Conservation (phyloP, 2,113 vertebrate genomes). For the Pluvianellus socialis region DNA sequence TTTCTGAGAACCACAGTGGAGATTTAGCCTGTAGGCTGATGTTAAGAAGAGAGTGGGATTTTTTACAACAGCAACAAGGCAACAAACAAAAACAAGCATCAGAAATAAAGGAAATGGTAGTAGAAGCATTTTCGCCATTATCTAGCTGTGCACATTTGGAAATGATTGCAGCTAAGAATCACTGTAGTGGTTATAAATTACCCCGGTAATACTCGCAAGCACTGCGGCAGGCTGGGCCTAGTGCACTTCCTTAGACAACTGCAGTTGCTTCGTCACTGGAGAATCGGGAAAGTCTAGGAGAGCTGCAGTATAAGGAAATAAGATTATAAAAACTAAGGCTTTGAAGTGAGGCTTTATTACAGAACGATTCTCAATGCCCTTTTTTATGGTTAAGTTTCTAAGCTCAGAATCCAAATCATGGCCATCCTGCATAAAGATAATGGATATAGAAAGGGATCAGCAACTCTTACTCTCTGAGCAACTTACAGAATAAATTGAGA, state of each 20-base stretch:
- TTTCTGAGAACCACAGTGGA: neutral
- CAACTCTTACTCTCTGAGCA: neutral
- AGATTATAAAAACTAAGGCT: neutral
- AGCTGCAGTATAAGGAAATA: neutral
- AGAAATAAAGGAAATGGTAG: neutral
- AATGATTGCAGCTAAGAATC: neutral
- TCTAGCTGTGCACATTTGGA: neutral
- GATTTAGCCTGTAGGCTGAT: neutral
- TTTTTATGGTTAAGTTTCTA: neutral
- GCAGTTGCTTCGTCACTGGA: neutral
- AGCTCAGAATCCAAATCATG: neutral
- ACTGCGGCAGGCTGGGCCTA: neutral
- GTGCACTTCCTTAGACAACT: neutral
- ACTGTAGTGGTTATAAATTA: neutral
- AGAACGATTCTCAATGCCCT: neutral
- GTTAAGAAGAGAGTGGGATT: neutral
- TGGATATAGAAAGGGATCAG: neutral
- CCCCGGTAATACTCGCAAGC: neutral
- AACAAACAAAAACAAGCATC: neutral
- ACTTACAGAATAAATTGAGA: neutral
- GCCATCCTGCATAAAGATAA: neutral
- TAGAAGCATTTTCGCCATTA: neutral
- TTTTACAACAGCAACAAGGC: neutral
- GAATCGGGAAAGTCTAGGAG: neutral
- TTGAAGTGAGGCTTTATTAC: neutral